Percentiles rank a stretch among this genome's conserved stretches.
Evolutionary conservation across 2,797 vertebrate species (phyloP).

Genomic region (Psittacula echo): DNA sequence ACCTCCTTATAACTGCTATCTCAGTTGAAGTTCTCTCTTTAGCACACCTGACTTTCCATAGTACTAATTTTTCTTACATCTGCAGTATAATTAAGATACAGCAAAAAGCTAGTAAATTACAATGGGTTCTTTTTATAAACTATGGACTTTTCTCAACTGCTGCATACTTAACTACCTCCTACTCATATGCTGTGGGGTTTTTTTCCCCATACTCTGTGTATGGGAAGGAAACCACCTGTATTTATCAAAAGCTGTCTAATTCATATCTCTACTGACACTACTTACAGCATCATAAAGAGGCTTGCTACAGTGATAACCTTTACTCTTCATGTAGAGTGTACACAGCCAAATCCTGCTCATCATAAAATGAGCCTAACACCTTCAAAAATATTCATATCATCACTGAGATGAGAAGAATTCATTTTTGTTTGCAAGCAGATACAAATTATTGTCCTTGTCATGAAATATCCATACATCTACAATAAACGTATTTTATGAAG

Average conservation of each 20-base stretch:
- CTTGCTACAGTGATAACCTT: background rate
- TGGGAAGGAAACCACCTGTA: background rate
- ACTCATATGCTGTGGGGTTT: background rate
- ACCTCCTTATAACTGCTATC: background rate
- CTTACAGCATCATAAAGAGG: background rate
- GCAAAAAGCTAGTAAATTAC: background rate
- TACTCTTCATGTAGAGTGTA: background rate
- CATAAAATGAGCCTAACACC: background rate
- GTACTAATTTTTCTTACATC: background rate
- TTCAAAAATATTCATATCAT: background rate
- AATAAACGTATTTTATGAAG: slow-evolving; percentile 10
- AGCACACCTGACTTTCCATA: background rate
- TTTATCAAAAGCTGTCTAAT: background rate
- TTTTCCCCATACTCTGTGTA: background rate
- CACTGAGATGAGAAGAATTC: background rate
- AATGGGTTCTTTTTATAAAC: background rate
- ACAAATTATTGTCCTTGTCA: background rate
- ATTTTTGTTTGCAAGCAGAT: background rate
- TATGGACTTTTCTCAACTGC: background rate
- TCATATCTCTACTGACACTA: background rate
- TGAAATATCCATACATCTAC: background rate
- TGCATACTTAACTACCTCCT: background rate
- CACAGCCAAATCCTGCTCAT: background rate
- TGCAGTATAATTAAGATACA: background rate
- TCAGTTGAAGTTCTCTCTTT: background rate